These are phyloP conservation scores for Villa cingulata DNA, from an alignment of 2,888 invertebrate species.

Conservation along the genomic window DNA sequence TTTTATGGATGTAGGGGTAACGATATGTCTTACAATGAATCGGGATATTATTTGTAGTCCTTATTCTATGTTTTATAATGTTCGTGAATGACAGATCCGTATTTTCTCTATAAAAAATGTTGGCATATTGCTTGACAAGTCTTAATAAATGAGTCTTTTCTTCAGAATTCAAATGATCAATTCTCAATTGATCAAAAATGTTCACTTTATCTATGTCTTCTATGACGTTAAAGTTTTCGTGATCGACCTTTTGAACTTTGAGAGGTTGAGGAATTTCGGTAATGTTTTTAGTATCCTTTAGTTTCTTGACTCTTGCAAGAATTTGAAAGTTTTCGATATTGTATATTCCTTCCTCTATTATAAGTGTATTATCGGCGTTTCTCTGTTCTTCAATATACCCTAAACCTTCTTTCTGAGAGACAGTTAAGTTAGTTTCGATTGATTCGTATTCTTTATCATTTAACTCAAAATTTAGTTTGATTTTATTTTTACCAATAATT, in stretches of 20 bases:
- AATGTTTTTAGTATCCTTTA: not conserved
- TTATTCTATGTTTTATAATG: slow-evolving; percentile 2
- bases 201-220: not conserved
- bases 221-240: too few species aligned
- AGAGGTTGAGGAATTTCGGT: not conserved
- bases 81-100: not conserved
- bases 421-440: not conserved
- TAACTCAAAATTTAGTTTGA: not conserved
- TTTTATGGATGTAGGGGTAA: not conserved
- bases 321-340: not conserved
- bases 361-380: not conserved
- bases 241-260: not conserved
- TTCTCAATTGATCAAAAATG: not conserved
- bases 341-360: slow-evolving; percentile 2
- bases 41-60: not conserved
- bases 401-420: too few species aligned
- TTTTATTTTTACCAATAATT: not conserved
- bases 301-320: not conserved
- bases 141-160: not conserved
- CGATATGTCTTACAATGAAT: not conserved
- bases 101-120: not conserved
- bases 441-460: not conserved
- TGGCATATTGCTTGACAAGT: not conserved
- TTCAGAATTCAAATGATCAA: not conserved
- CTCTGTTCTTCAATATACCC: not conserved